Percentiles rank a stretch among this genome's conserved stretches.
Evolutionary conservation across 1,140 invertebrate genomes (phyloP).

Genomic region (Vollenhovia emeryi): DNA sequence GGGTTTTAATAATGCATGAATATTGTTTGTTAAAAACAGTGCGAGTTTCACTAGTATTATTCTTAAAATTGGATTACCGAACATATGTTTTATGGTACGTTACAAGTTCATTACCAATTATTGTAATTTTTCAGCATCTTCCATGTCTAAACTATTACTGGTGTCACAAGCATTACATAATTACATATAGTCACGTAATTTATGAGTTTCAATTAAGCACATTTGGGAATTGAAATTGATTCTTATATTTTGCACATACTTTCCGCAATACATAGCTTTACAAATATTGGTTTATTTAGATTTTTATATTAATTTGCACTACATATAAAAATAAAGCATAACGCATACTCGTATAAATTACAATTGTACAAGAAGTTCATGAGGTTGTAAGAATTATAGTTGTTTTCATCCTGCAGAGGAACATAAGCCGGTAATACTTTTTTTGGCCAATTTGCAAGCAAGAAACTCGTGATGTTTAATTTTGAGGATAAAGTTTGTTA

Average conservation of each 20-base stretch:
- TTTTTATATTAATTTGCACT: neutral
- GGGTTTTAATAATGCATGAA: neutral
- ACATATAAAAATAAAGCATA: neutral
- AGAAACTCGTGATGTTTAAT: constrained; percentile 21
- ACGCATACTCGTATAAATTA: neutral
- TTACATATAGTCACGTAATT: too few relatives aligned
- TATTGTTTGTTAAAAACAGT: neutral
- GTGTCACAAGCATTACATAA: too few relatives aligned
- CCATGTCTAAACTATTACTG: too few relatives aligned
- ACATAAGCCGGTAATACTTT: neutral
- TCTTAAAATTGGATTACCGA: neutral
- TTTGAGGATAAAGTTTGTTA: constrained; percentile 29
- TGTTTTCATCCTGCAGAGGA: neutral
- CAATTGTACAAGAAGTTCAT: neutral
- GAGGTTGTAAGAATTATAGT: neutral
- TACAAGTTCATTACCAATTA: neutral
- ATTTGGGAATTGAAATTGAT: neutral
- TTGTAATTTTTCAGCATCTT: constrained; percentile 14
- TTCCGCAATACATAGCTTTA: neutral
- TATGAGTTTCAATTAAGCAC: too few relatives aligned
- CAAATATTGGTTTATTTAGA: neutral
- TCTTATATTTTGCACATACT: too few relatives aligned
- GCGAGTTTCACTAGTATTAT: neutral
- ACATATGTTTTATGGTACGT: neutral
- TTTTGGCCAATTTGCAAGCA: neutral